phyloP scores from a whole-genome alignment of 2,113 vertebrate genomes.

The human region DNA sequence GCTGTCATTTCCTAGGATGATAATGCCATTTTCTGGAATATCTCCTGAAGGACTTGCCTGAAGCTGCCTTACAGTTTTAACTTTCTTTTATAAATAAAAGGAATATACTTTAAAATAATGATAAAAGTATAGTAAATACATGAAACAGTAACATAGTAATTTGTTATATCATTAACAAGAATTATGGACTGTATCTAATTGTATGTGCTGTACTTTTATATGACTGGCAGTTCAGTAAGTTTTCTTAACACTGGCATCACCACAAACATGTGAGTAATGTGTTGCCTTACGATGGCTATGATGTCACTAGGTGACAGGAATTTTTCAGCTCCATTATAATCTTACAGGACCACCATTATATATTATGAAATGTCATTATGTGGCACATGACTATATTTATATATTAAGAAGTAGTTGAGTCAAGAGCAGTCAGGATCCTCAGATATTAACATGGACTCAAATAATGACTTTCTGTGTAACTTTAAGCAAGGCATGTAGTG shows the following conservation, averaged over 20 bases:
- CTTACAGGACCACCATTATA: neutral
- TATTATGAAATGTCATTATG: neutral
- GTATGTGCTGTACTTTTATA: neutral
- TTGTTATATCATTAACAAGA: neutral
- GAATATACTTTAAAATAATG: neutral
- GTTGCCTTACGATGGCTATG: neutral
- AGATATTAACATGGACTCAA: neutral
- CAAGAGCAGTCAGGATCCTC: neutral
- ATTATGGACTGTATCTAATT: neutral
- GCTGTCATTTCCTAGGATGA: neutral
- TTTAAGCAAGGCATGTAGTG: constrained; percentile 18
- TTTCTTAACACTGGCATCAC: neutral
- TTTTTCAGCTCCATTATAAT: neutral
- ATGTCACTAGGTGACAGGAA: neutral
- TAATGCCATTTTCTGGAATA: neutral
- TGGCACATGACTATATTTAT: neutral
- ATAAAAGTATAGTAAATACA: neutral
- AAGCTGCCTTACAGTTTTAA: neutral
- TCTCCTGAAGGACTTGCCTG: neutral
- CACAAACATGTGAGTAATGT: neutral
- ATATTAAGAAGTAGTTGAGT: constrained; percentile 14
- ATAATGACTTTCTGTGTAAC: constrained; percentile 31
- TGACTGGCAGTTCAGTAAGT: neutral
- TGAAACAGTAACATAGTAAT: neutral
- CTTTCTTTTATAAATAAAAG: neutral